phyloP scores from a whole-genome alignment of 2,888 invertebrate genomes.

The Melanostoma mellinum region DNA sequence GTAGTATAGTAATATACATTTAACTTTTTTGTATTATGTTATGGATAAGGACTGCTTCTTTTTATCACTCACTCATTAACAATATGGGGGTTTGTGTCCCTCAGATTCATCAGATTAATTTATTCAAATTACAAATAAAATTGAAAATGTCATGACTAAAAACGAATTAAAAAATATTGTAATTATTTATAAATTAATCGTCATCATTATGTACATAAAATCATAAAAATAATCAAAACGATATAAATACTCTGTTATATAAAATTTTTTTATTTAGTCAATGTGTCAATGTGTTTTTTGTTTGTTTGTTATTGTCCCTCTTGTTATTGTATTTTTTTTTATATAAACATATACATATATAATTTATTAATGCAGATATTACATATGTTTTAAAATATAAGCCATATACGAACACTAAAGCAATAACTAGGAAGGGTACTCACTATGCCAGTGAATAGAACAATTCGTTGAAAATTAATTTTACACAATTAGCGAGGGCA shows the following conservation, averaged over 20 bases:
- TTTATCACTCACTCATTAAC: conserved; percentile 59
- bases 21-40: conserved; percentile 29
- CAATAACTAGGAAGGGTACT: background rate
- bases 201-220: conserved; percentile 67
- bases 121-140: conserved; percentile 66
- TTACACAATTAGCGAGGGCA: background rate
- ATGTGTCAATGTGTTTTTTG: conserved; percentile 49
- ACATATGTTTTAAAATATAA: background rate
- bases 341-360: background rate
- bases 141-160: conserved; percentile 21
- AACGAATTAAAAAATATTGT: conserved; percentile 45
- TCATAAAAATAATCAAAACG: conserved; percentile 40
- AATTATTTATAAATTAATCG: conserved; percentile 70
- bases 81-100: conserved; percentile 33
- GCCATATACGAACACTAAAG: background rate
- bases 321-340: conserved; percentile 45
- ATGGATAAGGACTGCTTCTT: conserved; percentile 42
- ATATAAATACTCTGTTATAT: conserved; percentile 20
- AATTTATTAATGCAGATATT: background rate
- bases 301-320: conserved; percentile 64
- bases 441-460: conserved; percentile 37
- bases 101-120: conserved; percentile 66
- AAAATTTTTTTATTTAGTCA: conserved; percentile 28
- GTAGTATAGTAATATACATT: conserved; percentile 27
- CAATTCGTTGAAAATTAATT: background rate